Evolutionary conservation across 2,888 invertebrate genomes (phyloP), one percentile per base, ranked within the genome.

Genomic region (Drosophila yooni): DNA sequence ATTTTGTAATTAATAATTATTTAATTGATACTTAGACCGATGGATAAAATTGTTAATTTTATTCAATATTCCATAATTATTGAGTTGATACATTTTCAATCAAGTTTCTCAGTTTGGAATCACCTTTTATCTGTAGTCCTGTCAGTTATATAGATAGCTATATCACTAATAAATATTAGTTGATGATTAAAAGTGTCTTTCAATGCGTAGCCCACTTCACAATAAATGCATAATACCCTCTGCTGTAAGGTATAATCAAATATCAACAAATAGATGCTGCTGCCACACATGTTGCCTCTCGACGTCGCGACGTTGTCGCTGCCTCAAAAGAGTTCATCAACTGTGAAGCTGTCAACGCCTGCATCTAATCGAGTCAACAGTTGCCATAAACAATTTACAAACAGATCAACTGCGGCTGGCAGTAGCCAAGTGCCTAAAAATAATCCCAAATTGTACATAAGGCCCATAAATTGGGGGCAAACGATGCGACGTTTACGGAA

Each of bases 361-460:
- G 57, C 75, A 52, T 73, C 83, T 69, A 88, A 86, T 86, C 86
- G 89, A 69, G 72, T 50, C 84, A 76, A 83, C 89, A 89, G 84
- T 89, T 76, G 84, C 89, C 84, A 83, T 87, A 84, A 89, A 89
- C 89, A 89, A 88, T 82, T 88, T 89, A 75, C 69, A 69, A 76
- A 76, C 79, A 67, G 70, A 80, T 75, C 85, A 68, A 70, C 59
- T 43, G 48, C 66, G 66, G 67, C 57, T 40, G 29, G n/a, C 40
- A 57, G 40, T 40, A 57, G 29, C 67, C 63, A 66, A 73, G 58
- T 61, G 63, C 68, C 74, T 72, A 82, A 76, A 82, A 80, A 80
- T 80, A 79, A 52, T 56, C 62, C 56, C 38, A 34, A 74, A 46
- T 51, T 56, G 50, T 58, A 64, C 69, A 79, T 58, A 34, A 13